phyloP scores from a whole-genome alignment of 2,797 vertebrate species.

The Mallotus villosus region DNA sequence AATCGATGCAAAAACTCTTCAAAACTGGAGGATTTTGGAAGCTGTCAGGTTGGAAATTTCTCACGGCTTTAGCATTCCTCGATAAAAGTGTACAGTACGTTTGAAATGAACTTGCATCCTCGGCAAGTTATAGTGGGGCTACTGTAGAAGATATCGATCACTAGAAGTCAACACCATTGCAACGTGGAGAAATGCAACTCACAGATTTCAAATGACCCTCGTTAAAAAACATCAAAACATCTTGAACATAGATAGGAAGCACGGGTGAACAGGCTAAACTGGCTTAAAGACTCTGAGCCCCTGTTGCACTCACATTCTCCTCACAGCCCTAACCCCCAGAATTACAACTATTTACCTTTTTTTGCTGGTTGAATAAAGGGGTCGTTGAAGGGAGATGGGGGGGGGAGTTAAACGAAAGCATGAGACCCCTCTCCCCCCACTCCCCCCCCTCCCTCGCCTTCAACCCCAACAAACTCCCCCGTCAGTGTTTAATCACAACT shows the following conservation, averaged over 20 bases:
- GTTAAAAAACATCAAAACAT: constrained; percentile 2
- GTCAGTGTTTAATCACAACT: constrained; percentile 69
- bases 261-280: constrained; percentile 17
- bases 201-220: constrained; percentile 1
- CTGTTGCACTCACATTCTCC: constrained; percentile 6
- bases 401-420: constrained; percentile 21
- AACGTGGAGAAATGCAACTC: neutral
- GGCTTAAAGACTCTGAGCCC: constrained; percentile 22
- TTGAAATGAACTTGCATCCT: neutral
- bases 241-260: constrained; percentile 7
- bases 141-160: neutral
- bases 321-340: constrained; percentile 13
- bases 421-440: neutral
- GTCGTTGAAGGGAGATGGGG: neutral
- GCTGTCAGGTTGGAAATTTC: no score
- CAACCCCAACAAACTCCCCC: constrained; percentile 42
- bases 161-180: constrained; percentile 14
- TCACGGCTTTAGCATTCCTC: no score
- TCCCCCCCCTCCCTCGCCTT: neutral
- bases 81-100: no score
- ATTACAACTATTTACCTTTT: constrained; percentile 36
- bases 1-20: constrained; percentile 27
- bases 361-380: constrained; percentile 42
- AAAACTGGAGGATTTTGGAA: neutral
- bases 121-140: neutral